Conservation (phyloP, 2,113 vertebrate species). For the Neotoma lepida region DNA sequence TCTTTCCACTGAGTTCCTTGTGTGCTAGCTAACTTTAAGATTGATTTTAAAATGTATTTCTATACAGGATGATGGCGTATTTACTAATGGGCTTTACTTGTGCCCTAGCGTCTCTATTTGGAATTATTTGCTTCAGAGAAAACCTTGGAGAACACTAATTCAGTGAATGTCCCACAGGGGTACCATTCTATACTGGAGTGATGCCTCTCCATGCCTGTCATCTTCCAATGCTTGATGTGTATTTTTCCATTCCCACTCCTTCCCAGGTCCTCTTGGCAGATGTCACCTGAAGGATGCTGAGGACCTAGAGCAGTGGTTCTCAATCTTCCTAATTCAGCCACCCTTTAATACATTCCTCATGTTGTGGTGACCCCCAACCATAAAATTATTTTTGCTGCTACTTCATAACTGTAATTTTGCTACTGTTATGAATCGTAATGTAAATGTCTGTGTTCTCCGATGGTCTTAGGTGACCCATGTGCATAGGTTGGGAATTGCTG, state of each 20-base stretch:
- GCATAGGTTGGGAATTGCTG: neutral
- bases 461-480: neutral
- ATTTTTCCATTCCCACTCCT: neutral
- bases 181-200: neutral
- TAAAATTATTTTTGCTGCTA: neutral
- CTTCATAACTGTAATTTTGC: neutral
- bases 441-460: neutral
- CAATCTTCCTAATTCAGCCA: neutral
- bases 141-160: conserved; percentile 41
- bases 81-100: conserved; percentile 31
- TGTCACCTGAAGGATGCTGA: neutral
- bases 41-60: conserved; percentile 19
- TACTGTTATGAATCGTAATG: neutral
- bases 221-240: neutral
- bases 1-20: neutral
- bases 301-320: neutral
- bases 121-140: conserved; percentile 19
- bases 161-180: neutral
- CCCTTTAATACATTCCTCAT: neutral
- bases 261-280: neutral
- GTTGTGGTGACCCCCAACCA: neutral
- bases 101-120: neutral
- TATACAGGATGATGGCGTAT: conserved; percentile 2
- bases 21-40: neutral
- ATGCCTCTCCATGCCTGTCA: neutral